Evolutionary conservation across 2,888 invertebrate species (phyloP), one percentile per base, ranked within the genome.

Genomic region (Nesidiocoris tenuis): DNA sequence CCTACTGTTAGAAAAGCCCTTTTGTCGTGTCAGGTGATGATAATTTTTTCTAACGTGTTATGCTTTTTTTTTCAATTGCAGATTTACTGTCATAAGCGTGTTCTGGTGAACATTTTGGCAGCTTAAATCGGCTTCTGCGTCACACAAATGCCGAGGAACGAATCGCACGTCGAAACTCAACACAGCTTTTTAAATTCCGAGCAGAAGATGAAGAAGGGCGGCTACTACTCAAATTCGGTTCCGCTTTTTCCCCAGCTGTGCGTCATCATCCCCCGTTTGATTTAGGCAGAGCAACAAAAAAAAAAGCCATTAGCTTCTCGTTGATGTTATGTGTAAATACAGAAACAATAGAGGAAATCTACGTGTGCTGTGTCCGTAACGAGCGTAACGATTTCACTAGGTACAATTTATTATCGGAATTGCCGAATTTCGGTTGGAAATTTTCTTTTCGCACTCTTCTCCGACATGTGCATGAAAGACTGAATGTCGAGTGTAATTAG

Each of bases 21-120:
- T n/a, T n/a, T n/a, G n/a, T n/a, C n/a, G n/a, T n/a, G n/a, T n/a
- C n/a, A n/a, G n/a, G n/a, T n/a, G n/a, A n/a, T n/a, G n/a, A n/a
- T n/a, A n/a, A n/a, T n/a, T n/a, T n/a, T n/a, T n/a, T n/a, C n/a
- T n/a, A n/a, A n/a, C n/a, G n/a, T n/a, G n/a, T n/a, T n/a, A n/a
- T n/a, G n/a, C n/a, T n/a, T n/a, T n/a, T n/a, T n/a, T n/a, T n/a
- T n/a, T 39, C 39, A 18, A 71, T 79, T 79, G 66, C 79, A 79
- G 79, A 79, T 78, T 76, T 79, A 76, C 78, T 79, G 77, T 79
- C 78, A 74, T 79, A 79, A 79, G 72, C 66, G 77, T 75, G 77
- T 77, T 77, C 68, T 17, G 39, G 23, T 71, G 75, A 77, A 77
- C 77, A 77, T 77, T 39, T 61, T 77, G 77, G 65, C 77, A 75